Evolutionary conservation across 2,113 vertebrate genomes (phyloP).

Genomic region (Narcine bancroftii): DNA sequence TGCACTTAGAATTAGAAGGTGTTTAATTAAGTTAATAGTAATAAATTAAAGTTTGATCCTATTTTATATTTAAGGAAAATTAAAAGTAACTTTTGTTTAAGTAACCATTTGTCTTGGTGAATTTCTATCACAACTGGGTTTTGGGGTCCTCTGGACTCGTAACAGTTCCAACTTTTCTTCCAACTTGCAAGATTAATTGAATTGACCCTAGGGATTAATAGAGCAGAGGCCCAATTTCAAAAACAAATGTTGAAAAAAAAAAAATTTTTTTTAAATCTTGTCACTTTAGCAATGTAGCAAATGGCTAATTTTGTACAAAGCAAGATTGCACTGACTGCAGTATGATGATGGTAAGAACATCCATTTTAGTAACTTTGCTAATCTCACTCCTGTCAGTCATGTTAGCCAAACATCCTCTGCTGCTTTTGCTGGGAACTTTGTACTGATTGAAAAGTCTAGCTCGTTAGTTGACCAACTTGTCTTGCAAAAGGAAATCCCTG

Average conservation of each 20-base stretch:
- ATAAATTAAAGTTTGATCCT: too few relatives aligned
- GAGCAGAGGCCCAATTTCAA: neutral
- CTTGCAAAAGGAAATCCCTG: neutral
- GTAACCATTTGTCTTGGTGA: too few relatives aligned
- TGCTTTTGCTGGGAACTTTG: neutral
- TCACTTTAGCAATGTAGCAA: neutral
- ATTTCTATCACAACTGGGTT: too few relatives aligned
- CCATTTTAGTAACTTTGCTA: neutral
- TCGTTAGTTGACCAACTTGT: neutral
- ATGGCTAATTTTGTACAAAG: neutral
- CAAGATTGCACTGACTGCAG: neutral
- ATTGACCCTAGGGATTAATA: neutral
- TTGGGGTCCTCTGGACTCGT: too few relatives aligned
- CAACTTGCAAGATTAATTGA: neutral
- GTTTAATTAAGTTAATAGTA: too few relatives aligned
- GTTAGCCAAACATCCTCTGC: too few relatives aligned
- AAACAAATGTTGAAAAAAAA: neutral
- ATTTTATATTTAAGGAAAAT: too few relatives aligned
- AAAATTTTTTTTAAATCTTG: neutral
- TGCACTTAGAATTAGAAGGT: too few relatives aligned
- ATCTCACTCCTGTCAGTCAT: too few relatives aligned
- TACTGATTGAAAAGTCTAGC: neutral
- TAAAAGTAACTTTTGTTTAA: too few relatives aligned
- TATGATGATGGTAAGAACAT: neutral
- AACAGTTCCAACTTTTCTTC: neutral